A percentile compares a stretch with the other conserved stretches of the same genome.
Evolutionary conservation across 2,113 vertebrate species (phyloP).

Genomic region (Sisor rabdophorus): DNA sequence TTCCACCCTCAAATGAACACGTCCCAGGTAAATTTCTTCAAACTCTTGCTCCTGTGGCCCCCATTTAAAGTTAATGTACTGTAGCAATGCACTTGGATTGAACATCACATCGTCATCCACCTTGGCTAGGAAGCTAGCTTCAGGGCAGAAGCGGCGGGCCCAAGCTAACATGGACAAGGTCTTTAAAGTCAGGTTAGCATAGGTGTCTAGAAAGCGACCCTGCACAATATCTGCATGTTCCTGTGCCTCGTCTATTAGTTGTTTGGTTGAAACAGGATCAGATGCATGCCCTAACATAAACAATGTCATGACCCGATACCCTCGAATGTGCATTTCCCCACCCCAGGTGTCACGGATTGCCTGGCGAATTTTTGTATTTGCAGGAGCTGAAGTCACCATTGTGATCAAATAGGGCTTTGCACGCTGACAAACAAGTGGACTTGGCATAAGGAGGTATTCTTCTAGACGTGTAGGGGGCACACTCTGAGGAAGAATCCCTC

Average conservation of each 20-base stretch:
- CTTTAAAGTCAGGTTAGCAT: conserved; percentile 84
- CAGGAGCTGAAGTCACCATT: conserved; percentile 73
- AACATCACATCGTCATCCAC: conserved; percentile 88
- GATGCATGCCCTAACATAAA: conserved; percentile 74
- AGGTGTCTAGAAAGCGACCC: conserved; percentile 77
- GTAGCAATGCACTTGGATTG: conserved; percentile 71
- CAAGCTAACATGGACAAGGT: conserved; percentile 78
- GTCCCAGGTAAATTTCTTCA: conserved; percentile 76
- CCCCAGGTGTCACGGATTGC: conserved; percentile 82
- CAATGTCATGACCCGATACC: conserved; percentile 72
- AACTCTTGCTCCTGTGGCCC: conserved; percentile 53
- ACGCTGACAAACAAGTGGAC: conserved; percentile 60
- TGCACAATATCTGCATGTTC: conserved; percentile 76
- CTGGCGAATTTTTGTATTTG: conserved; percentile 68
- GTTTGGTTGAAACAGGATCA: conserved; percentile 57
- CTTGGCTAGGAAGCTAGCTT: conserved; percentile 78
- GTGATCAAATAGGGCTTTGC: conserved; percentile 75
- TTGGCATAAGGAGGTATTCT: conserved; percentile 70
- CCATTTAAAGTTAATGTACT: conserved; percentile 63
- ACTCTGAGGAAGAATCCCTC: conserved; percentile 58
- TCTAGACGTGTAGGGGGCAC: conserved; percentile 60
- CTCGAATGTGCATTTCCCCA: conserved; percentile 60
- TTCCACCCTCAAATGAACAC: conserved; percentile 73
- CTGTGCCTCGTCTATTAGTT: conserved; percentile 68
- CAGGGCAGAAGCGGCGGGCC: conserved; percentile 71